Percentiles rank a stretch among this genome's conserved stretches.
phyloP scores from a whole-genome alignment of 2,888 invertebrate genomes.

The Diadegma fenestrale region DNA sequence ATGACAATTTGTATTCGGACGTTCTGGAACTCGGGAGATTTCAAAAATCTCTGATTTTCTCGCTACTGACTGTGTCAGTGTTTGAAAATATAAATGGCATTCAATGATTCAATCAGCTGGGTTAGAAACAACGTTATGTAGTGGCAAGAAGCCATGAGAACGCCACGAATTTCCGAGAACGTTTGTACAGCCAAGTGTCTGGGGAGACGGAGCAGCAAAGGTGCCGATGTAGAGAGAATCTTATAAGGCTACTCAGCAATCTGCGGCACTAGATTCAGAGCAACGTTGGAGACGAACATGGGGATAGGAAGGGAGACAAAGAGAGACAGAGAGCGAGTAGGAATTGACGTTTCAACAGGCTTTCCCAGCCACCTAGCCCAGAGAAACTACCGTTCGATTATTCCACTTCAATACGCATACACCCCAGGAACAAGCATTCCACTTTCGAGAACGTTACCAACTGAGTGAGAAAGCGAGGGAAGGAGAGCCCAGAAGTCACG shows the following conservation, averaged over 20 bases:
- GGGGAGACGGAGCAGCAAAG: background rate
- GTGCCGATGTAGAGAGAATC: slow-evolving; percentile 34
- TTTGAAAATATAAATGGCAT: background rate
- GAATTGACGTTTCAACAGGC: slow-evolving; percentile 73
- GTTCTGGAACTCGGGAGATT: background rate
- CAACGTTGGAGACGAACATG: background rate
- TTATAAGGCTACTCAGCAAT: slow-evolving; percentile 70
- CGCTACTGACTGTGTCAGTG: slow-evolving; percentile 2
- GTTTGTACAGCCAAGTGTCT: slow-evolving; percentile 9
- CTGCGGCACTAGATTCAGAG: slow-evolving; percentile 69
- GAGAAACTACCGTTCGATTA: slow-evolving; percentile 77
- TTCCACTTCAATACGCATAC: slow-evolving; percentile 75
- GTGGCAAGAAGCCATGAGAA: background rate
- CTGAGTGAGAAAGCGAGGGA: slow-evolving; percentile 21
- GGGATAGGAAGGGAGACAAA: slow-evolving; percentile 30
- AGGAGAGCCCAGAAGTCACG: background rate
- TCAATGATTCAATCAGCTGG: background rate
- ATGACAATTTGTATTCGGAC: background rate
- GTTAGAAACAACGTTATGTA: background rate
- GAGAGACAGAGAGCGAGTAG: slow-evolving; percentile 7
- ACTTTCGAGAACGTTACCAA: slow-evolving; percentile 32
- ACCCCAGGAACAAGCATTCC: slow-evolving; percentile 74
- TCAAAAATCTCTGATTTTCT: slow-evolving; percentile 25
- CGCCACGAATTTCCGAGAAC: background rate
- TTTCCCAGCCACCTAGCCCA: slow-evolving; percentile 68